Conservation (phyloP, 1,140 invertebrate species). For the Chelonus insularis region DNA sequence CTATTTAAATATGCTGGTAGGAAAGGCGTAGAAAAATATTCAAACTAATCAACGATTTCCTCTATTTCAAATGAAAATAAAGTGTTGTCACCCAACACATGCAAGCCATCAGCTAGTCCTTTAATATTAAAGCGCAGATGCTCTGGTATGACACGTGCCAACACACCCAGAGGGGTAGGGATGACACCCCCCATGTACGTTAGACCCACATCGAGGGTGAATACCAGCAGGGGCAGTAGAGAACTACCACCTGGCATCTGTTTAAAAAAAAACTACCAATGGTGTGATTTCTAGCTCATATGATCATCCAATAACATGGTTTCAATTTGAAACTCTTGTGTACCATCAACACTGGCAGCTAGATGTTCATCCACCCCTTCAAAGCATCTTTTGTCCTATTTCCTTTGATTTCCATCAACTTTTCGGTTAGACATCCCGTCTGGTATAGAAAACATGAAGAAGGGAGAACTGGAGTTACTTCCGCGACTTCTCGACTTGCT, state of each 20-base stretch:
- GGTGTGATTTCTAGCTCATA: background rate
- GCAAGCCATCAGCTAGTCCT: too few relatives aligned
- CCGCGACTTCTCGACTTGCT: too few relatives aligned
- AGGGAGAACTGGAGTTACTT: too few relatives aligned
- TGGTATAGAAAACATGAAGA: too few relatives aligned
- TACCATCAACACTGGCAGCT: background rate
- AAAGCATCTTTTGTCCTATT: background rate
- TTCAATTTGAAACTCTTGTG: conserved; percentile 36
- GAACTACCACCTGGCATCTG: background rate
- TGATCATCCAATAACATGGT: conserved; percentile 42
- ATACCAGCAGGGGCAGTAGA: conserved; percentile 21
- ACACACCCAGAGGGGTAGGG: background rate
- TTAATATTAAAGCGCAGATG: conserved; percentile 7
- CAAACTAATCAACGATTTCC: too few relatives aligned
- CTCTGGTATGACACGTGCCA: background rate
- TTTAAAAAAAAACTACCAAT: conserved; percentile 3
- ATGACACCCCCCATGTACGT: background rate
- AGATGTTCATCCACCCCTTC: too few relatives aligned
- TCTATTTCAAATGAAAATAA: too few relatives aligned
- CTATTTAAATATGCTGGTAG: too few relatives aligned
- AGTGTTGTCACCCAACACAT: too few relatives aligned
- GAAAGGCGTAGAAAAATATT: too few relatives aligned
- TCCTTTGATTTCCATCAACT: background rate
- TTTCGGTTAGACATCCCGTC: background rate
- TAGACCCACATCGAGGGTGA: conserved; percentile 20